phyloP scores from a whole-genome alignment of 2,797 vertebrate genomes.

The Danio aesculapii region DNA sequence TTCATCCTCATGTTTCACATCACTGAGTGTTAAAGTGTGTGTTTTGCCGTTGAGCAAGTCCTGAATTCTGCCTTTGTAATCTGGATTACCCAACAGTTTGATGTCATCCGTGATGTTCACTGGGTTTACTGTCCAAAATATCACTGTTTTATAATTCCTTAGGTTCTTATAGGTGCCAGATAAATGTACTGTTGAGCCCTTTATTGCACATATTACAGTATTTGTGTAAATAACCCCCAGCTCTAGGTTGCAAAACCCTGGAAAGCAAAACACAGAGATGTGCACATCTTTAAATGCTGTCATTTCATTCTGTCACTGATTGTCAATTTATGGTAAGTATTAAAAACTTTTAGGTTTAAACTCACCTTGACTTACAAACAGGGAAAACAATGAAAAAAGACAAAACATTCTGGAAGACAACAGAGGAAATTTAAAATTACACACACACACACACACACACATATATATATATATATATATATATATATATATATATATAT shows the following conservation, averaged over 20 bases:
- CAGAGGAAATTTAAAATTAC: too few relatives aligned
- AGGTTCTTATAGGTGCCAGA: neutral
- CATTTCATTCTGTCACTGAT: too few relatives aligned
- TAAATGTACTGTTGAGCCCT: neutral
- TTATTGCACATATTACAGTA: neutral
- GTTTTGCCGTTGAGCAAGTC: fast-evolving
- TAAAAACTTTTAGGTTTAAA: neutral
- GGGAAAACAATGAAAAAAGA: neutral
- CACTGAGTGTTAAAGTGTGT: fast-evolving
- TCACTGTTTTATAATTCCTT: fast-evolving
- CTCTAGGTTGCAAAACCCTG: neutral
- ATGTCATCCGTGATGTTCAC: fast-evolving
- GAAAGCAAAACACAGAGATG: neutral
- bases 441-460: too few relatives aligned
- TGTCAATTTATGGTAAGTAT: too few relatives aligned
- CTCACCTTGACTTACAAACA: neutral
- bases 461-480: too few relatives aligned
- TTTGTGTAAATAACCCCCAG: fast-evolving
- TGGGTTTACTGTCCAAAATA: neutral
- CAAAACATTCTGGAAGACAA: conserved; percentile 22
- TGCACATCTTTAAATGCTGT: too few relatives aligned
- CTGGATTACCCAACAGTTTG: neutral
- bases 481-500: too few relatives aligned
- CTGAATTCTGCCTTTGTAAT: neutral
- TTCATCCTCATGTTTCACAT: neutral